Percentiles rank a stretch among this genome's conserved stretches.
Evolutionary conservation across 2,113 vertebrate species (phyloP).

Genomic region (Oxyruncus cristatus): DNA sequence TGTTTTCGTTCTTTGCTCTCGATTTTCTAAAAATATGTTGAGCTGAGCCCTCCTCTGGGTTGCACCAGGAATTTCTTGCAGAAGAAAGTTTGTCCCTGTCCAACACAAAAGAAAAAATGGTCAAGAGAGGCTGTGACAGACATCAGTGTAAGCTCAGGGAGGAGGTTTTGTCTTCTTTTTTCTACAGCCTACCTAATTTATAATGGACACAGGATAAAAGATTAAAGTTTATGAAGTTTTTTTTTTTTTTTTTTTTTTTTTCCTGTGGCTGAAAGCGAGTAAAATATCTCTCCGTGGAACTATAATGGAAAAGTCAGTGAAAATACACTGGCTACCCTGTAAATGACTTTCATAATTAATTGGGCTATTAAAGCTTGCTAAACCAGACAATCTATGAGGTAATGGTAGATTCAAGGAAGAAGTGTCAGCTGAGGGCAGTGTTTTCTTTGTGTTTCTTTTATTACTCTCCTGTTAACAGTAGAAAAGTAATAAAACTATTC

Average conservation of each 20-base stretch:
- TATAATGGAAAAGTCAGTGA: neutral
- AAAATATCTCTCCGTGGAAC: neutral
- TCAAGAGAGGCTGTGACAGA: neutral
- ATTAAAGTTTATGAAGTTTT: neutral
- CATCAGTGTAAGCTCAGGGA: neutral
- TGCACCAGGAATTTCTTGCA: neutral
- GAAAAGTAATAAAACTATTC: neutral
- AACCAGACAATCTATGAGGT: neutral
- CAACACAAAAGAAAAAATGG: neutral
- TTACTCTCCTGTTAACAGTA: neutral
- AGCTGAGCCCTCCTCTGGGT: neutral
- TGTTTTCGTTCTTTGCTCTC: constrained; percentile 22
- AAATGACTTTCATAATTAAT: neutral
- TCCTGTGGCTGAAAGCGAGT: neutral
- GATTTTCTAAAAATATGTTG: constrained; percentile 38
- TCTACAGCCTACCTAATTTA: neutral
- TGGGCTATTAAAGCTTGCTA: neutral
- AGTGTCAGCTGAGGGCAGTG: neutral
- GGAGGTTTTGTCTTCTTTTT: neutral
- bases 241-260: neutral
- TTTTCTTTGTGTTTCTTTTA: neutral
- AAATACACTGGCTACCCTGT: neutral
- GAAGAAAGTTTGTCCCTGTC: neutral
- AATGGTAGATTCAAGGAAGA: neutral
- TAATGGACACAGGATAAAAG: neutral